Percentiles rank a stretch among this genome's conserved stretches.
phyloP scores from a whole-genome alignment of 2,113 vertebrate species.

The Emydura subglobosa region DNA sequence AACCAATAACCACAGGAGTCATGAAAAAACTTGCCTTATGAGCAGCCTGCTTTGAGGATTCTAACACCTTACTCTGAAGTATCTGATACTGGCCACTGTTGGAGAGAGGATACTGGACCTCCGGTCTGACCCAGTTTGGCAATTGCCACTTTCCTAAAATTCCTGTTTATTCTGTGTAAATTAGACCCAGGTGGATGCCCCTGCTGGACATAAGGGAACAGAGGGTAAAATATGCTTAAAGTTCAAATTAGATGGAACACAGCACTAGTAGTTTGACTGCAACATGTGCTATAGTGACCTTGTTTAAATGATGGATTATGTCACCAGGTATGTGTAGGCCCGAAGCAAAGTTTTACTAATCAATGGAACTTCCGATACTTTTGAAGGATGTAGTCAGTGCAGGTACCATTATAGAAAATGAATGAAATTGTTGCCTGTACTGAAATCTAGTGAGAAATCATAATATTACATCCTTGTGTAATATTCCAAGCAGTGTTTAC shows the following conservation, averaged over 20 bases:
- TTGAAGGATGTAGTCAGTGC: not conserved
- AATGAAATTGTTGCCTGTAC: not conserved
- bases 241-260: not conserved
- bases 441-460: not conserved
- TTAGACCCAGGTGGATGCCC: not conserved
- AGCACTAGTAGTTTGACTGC: not conserved
- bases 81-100: not conserved
- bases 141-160: conserved; percentile 21
- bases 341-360: not conserved
- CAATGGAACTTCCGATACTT: not conserved
- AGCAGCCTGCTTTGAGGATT: not conserved
- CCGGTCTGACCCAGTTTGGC: not conserved
- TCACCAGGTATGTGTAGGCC: not conserved
- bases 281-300: not conserved
- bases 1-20: not conserved
- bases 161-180: conserved; percentile 2
- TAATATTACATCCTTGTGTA: not conserved
- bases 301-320: not conserved
- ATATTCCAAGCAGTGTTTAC: not conserved
- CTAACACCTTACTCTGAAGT: not conserved
- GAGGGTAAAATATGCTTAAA: not conserved
- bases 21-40: not conserved
- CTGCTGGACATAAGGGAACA: not conserved
- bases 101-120: not conserved
- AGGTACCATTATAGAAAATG: not conserved